Percentiles rank a stretch among this genome's conserved stretches.
These are phyloP conservation scores for Sula dactylatra DNA, from an alignment of 2,113 vertebrate species.

Conservation along the genomic window DNA sequence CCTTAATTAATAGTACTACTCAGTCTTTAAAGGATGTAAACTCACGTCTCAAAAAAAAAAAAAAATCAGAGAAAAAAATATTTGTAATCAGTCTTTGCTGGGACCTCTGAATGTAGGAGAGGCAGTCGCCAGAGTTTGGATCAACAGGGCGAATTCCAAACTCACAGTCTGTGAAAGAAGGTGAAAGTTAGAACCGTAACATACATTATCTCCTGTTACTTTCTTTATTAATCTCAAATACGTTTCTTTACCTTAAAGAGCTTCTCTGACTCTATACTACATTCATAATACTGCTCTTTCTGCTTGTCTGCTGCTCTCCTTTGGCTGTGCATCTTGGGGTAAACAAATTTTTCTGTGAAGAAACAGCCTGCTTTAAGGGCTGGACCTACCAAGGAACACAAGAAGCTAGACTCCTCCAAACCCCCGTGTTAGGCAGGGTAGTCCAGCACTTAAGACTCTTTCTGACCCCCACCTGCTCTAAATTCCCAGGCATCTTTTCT, in stretches of 20 bases:
- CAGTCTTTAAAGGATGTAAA: background rate
- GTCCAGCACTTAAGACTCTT: background rate
- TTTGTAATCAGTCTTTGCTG: background rate
- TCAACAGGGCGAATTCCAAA: background rate
- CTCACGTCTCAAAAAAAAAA: background rate
- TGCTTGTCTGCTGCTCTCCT: background rate
- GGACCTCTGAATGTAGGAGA: background rate
- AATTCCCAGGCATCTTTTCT: background rate
- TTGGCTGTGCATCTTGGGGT: background rate
- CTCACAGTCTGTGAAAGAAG: background rate
- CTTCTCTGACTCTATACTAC: background rate
- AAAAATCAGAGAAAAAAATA: background rate
- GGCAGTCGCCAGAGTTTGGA: background rate
- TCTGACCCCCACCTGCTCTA: background rate
- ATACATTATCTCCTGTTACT: background rate
- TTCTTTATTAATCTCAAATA: background rate
- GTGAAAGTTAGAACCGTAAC: background rate
- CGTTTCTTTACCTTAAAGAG: background rate
- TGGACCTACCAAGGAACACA: background rate
- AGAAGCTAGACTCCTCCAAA: background rate
- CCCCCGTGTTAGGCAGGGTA: fast-evolving
- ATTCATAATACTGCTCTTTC: background rate
- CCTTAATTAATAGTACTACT: background rate
- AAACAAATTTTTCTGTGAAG: background rate
- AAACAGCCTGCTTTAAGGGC: background rate